Base-by-base conservation (phyloP, 2,888 invertebrate species). In the Anthoptus insignis region DNA sequence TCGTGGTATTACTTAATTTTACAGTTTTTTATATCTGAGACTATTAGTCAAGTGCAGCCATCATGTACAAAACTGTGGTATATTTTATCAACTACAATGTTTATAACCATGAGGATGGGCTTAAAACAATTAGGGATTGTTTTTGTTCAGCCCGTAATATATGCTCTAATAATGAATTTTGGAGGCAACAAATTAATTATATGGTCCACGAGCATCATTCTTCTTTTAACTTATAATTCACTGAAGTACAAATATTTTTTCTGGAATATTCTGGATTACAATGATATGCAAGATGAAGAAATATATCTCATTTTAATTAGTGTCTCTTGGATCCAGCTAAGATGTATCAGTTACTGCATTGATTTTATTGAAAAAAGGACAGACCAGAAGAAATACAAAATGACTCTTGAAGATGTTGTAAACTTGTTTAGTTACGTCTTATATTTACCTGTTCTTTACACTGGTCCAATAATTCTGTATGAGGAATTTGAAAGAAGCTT, bases 391-490 rank as follows among this genome's bases (percentile, higher is more conserved):
- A 72, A 59, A 59, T 59, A 76, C 59, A 59, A 52, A 34, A 66
- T 71, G 32, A 68, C 52, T 19, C 66, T 59, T 57, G 50, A 69
- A 32, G 74, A 76, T 64, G 72, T 94, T 2, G 71, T 91, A 58
- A 93, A 95, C 69, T 94, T 96, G 76, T 81, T 97, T 57, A 95
- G 96, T 19, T 99, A 98, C 83, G 94, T 95, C 65, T 94, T 98
- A 56, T 98, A 99, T 84, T 93, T 98, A 59, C 99, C 99, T 19
- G 93, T 96, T n/a, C 90, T 97, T 66, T 96, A 97, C 76, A 94
- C 96, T 74, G 99, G 99, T 16, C 99, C 99, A n/a, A 93, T 98
- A 61, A 94, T 98, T 74, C 90, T 96, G 7, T 98, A 96, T 87
- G 93, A 95, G 72, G 95, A 97, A 65, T 98, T 97, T 88, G 88